These are phyloP conservation scores for Hyperopisus bebe DNA, from an alignment of 2,113 vertebrate species.

Conservation along the genomic window DNA sequence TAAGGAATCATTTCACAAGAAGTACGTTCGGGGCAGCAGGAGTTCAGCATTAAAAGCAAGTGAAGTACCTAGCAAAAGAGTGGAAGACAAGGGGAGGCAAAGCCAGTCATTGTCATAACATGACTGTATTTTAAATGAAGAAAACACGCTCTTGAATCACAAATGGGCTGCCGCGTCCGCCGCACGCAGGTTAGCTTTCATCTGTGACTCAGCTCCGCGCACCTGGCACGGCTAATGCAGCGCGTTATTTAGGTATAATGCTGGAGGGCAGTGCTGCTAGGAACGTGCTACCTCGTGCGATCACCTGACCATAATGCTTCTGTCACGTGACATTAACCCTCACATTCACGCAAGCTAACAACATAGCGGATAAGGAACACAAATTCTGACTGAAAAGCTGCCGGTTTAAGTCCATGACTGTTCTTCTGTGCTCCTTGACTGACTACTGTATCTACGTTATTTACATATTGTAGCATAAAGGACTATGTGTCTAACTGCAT, in stretches of 20 bases:
- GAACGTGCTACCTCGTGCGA: not conserved
- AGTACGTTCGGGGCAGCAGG: not conserved
- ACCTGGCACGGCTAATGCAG: not conserved
- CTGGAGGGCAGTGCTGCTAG: not conserved
- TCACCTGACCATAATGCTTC: not conserved
- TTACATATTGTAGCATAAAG: not conserved
- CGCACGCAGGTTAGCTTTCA: not conserved
- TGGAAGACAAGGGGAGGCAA: not conserved
- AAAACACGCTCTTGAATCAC: not conserved
- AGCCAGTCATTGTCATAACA: not conserved
- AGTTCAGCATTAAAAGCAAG: not conserved
- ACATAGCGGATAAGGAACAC: not conserved
- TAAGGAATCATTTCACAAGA: not conserved
- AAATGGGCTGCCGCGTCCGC: too few species aligned
- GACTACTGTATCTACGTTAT: not conserved
- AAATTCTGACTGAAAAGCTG: not conserved
- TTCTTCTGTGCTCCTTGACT: not conserved
- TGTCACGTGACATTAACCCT: not conserved
- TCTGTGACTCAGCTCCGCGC: constrained; percentile 6
- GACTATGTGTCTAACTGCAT: not conserved
- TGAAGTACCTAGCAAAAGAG: not conserved
- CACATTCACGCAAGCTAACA: not conserved
- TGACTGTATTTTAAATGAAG: not conserved
- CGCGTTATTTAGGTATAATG: not conserved
- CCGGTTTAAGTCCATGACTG: not conserved